Base-by-base conservation (phyloP, 2,888 invertebrate genomes). In the Cantharis nigra region DNA sequence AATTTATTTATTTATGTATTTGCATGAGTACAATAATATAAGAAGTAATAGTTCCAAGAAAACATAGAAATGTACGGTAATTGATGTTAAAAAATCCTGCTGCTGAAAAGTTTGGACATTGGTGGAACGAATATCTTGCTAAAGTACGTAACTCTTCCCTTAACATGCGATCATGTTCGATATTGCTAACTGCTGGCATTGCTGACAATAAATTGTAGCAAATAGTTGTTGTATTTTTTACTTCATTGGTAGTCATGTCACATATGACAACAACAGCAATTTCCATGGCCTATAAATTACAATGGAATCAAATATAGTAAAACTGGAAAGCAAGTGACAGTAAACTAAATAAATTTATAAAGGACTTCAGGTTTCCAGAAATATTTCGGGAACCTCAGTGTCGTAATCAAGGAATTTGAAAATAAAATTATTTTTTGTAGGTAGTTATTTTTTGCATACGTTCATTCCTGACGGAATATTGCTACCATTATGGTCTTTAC, bases 1-100 rank as follows among this genome's bases (percentile, higher is more conserved):
- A 26, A 26, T 9, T 9, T 9, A 9, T 26, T 67, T 70, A 70
- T 64, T 74, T 75, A 20, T 74, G 26, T 63, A 84, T 82, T 74
- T 84, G 83, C 16, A 84, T 79, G 2, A 82, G 71, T n/a, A 85
- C 84, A 75, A 85, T 83, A 70, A 84, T 78, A 72, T 84, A 84
- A 1, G 85, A 83, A 14, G 83, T 83, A 11, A 84, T 74, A 64
- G 82, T 82, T 63, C 81, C 83, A 18, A 84, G 72, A 14, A 84
- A 79, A 13, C 82, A 80, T 18, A 83, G 83, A 16, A 84, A 20
- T 76, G 82, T 82, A 14, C 79, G 75, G 71, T 79, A 76, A 74
- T 84, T 81, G 2, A 85, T 78, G 2, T 78, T 72, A 69, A 84
- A 84, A 75, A 84, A 85, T 16, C 83, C 84, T 13, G 82, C 82